Percentiles rank a stretch among this genome's conserved stretches.
Conservation (phyloP, 2,888 invertebrate genomes). For the Eristalis tenax region DNA sequence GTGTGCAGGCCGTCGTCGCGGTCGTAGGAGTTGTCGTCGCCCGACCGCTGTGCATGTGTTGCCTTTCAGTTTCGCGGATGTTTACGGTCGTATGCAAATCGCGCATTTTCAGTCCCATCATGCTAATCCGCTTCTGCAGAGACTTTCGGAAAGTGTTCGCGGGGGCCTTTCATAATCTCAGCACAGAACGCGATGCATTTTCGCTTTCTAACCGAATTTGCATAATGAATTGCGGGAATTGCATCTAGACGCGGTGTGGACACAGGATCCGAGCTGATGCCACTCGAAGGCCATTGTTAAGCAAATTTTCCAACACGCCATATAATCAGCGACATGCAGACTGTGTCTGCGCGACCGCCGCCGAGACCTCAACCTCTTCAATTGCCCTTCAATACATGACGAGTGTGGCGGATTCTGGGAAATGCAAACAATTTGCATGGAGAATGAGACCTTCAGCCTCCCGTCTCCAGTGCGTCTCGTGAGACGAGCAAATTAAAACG, state of each 20-base stretch:
- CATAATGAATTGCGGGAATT: slow-evolving; percentile 65
- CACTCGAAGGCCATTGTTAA: slow-evolving; percentile 43
- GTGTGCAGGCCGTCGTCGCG: neutral
- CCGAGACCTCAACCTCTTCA: slow-evolving; percentile 61
- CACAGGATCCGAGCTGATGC: neutral
- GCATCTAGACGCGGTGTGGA: slow-evolving; percentile 10
- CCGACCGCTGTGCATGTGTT: neutral
- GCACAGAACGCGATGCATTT: slow-evolving; percentile 29
- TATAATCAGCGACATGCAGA: neutral
- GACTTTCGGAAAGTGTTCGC: slow-evolving; percentile 27
- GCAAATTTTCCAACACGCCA: slow-evolving; percentile 55
- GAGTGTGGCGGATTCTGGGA: slow-evolving; percentile 39
- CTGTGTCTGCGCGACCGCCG: neutral
- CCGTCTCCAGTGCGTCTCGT: neutral
- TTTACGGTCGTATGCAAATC: slow-evolving; percentile 1
- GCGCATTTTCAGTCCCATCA: neutral
- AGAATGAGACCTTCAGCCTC: slow-evolving; percentile 31
- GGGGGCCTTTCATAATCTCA: slow-evolving; percentile 28
- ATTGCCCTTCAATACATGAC: slow-evolving; percentile 60
- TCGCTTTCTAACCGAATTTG: slow-evolving; percentile 67
- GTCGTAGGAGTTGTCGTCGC: neutral
- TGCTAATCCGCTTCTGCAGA: neutral
- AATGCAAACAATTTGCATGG: slow-evolving; percentile 60
- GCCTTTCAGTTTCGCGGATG: neutral
- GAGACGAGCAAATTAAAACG: slow-evolving; percentile 18